Percentiles rank a stretch among this genome's conserved stretches.
phyloP scores from a whole-genome alignment of 1,140 invertebrate genomes.

The Heliconius congener region DNA sequence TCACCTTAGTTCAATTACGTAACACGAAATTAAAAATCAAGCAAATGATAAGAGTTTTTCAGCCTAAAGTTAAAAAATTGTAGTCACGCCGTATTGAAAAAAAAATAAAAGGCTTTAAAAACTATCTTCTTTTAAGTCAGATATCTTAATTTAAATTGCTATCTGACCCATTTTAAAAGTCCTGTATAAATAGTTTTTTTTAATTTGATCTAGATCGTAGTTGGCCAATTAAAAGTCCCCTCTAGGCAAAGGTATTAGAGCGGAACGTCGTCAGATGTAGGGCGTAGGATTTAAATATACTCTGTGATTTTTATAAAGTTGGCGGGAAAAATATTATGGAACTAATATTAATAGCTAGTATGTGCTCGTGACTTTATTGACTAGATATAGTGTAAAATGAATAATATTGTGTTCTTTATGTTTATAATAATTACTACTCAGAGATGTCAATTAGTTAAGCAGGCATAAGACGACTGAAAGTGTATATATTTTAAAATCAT shows the following conservation, averaged over 20 bases:
- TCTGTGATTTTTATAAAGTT: constrained; percentile 4
- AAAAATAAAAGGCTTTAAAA: background rate
- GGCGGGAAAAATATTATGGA: constrained; percentile 7
- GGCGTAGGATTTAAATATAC: constrained; percentile 10
- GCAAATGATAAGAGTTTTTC: background rate
- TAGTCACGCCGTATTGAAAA: background rate
- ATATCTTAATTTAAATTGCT: background rate
- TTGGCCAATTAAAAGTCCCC: constrained; percentile 10
- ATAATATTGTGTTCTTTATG: too few species aligned
- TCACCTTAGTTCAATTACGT: too few species aligned
- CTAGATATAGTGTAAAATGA: too few species aligned
- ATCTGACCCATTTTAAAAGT: background rate
- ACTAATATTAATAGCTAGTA: background rate
- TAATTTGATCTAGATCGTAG: constrained; percentile 6
- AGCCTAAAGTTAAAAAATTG: background rate
- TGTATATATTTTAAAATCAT: too few species aligned
- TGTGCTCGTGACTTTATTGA: background rate
- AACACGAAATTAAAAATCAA: too few species aligned
- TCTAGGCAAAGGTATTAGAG: constrained; percentile 7
- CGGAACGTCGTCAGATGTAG: constrained; percentile 4
- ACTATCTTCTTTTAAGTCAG: background rate
- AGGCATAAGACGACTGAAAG: too few species aligned
- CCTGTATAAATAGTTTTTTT: constrained; percentile 2
- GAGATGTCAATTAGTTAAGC: too few species aligned
- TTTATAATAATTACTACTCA: too few species aligned